Conservation (phyloP, 2,888 invertebrate species). For the Amphipoea lucens region DNA sequence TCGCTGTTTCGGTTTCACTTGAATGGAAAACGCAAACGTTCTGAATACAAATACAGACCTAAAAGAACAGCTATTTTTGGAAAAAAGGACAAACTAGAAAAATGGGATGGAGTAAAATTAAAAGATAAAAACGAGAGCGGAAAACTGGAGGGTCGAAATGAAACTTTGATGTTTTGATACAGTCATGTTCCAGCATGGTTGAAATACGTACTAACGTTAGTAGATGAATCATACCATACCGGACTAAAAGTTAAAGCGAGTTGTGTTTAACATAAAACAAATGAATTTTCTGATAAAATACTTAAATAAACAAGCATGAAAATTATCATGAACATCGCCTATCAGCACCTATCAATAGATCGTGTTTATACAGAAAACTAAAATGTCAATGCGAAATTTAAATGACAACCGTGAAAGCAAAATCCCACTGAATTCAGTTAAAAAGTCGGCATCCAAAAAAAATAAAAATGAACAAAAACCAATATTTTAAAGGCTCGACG, state of each 20-base stretch:
- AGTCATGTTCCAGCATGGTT: conserved; percentile 10
- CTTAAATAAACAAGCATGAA: neutral
- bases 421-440: conserved; percentile 11
- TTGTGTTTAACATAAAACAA: neutral
- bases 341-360: neutral
- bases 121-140: conserved; percentile 39
- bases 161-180: neutral
- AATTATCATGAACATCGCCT: neutral
- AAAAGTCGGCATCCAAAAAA: conserved; percentile 10
- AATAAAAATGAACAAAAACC: conserved; percentile 18
- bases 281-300: neutral
- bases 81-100: conserved; percentile 28
- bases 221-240: neutral
- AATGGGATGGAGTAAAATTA: conserved; percentile 27
- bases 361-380: neutral
- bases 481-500: conserved; percentile 50
- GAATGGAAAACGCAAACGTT: conserved; percentile 41
- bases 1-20: conserved; percentile 34
- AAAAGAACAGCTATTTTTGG: conserved; percentile 38
- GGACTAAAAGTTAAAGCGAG: neutral
- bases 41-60: conserved; percentile 56
- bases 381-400: neutral
- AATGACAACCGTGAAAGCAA: neutral
- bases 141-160: conserved; percentile 15
- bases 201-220: neutral